Percentiles rank a stretch among this genome's conserved stretches.
These are phyloP conservation scores for Rhopilema esculentum DNA, from an alignment of 30 jellyfish, hydroid and myxozoan genomes.

Conservation along the genomic window DNA sequence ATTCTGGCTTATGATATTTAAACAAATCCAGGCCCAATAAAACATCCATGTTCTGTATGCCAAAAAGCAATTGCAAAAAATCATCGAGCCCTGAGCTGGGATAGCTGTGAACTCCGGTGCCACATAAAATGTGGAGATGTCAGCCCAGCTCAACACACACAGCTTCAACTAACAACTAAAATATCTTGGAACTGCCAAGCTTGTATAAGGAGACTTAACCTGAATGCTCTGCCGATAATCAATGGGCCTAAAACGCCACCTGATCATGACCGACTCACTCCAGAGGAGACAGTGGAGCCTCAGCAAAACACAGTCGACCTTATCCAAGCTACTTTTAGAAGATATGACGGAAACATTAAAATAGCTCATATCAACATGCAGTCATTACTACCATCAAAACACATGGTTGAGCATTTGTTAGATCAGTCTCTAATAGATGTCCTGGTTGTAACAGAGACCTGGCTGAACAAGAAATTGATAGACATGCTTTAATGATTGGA, in stretches of 20 bases:
- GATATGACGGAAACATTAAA: conserved; percentile 1
- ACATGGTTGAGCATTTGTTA: conserved; percentile 3
- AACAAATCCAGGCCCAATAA: too few species aligned
- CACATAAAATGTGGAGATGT: neutral
- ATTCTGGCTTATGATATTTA: too few species aligned
- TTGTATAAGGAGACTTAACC: conserved; percentile 3
- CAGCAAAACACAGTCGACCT: neutral
- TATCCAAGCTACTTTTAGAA: neutral
- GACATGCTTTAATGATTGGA: conserved; percentile 3
- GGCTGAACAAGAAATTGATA: conserved; percentile 4
- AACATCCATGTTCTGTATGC: too few species aligned
- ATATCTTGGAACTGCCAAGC: conserved; percentile 4
- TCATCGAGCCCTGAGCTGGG: too few species aligned
- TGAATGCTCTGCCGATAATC: neutral
- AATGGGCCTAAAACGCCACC: neutral
- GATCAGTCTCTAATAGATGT: neutral
- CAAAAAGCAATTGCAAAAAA: too few species aligned
- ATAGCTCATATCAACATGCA: neutral
- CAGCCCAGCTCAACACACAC: conserved; percentile 9
- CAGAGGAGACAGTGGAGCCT: conserved; percentile 13
- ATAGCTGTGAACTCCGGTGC: conserved; percentile 8
- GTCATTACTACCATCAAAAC: conserved; percentile 4
- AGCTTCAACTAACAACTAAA: conserved; percentile 1
- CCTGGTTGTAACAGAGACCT: conserved; percentile 4
- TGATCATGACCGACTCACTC: conserved; percentile 7